These are phyloP conservation scores for Danionella dracula DNA, from an alignment of 2,797 vertebrate species.

Conservation along the genomic window DNA sequence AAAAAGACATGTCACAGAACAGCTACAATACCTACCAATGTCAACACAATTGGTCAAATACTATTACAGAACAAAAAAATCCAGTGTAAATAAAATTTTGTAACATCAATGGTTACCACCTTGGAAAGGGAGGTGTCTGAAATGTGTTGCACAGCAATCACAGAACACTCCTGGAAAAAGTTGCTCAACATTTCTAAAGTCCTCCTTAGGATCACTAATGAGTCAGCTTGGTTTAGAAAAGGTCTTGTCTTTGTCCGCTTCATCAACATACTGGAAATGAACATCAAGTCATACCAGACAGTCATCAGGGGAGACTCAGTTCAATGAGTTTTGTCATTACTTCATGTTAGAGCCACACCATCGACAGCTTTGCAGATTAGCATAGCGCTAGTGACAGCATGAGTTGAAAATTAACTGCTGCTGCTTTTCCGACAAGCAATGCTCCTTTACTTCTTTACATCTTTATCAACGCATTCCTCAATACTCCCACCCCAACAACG, in stretches of 20 bases:
- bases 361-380: conserved; percentile 30
- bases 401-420: conserved; percentile 30
- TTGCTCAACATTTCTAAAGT: background rate
- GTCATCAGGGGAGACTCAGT: background rate
- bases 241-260: background rate
- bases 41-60: too few relatives aligned
- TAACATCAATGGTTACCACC: background rate
- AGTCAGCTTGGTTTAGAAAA: background rate
- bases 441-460: conserved; percentile 31
- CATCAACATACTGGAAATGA: background rate
- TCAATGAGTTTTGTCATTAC: background rate
- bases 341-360: conserved; percentile 12
- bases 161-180: background rate
- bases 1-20: too few relatives aligned
- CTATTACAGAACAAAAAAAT: too few relatives aligned
- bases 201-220: background rate
- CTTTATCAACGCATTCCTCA: conserved; percentile 22
- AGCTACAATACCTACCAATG: too few relatives aligned
- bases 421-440: conserved; percentile 39
- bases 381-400: conserved; percentile 26
- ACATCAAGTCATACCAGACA: background rate
- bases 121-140: background rate
- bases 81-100: background rate
- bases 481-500: conserved; percentile 27
- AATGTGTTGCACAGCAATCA: background rate